A percentile compares a stretch with the other conserved stretches of the same genome.
Evolutionary conservation across 2,888 invertebrate species (phyloP).

Genomic region (Drymonia ruficornis): DNA sequence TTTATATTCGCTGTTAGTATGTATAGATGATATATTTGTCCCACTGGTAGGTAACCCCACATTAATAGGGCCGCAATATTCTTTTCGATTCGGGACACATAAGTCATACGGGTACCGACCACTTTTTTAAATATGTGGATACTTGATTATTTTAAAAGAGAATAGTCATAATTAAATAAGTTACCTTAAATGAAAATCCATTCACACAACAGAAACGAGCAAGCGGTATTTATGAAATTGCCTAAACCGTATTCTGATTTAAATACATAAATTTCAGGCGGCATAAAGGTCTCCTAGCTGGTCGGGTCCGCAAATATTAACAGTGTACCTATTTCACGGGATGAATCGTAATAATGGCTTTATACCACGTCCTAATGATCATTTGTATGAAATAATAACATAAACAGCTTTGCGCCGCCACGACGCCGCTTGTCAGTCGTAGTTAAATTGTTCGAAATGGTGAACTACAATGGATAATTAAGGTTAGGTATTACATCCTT

Average conservation of each 20-base stretch:
- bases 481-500: no score
- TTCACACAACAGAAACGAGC: no score
- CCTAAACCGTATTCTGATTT: conserved; percentile 17
- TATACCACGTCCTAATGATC: conserved; percentile 13
- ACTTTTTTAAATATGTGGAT: no score
- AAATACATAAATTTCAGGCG: conserved; percentile 21
- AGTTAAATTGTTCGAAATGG: not conserved
- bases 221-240: conserved; percentile 10
- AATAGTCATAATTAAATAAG: no score
- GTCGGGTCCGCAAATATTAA: conserved; percentile 19
- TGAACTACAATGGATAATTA: conserved; percentile 6
- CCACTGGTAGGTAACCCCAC: no score
- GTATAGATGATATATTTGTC: no score
- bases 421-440: conserved; percentile 4
- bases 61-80: no score
- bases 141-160: no score
- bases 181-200: no score
- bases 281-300: conserved; percentile 6
- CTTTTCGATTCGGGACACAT: no score
- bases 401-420: conserved; percentile 12
- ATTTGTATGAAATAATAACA: conserved; percentile 23
- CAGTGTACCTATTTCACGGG: conserved; percentile 15
- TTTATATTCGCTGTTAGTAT: no score
- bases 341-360: conserved; percentile 14
- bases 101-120: no score